A percentile compares a stretch with the other conserved stretches of the same genome.
These are phyloP conservation scores for Diorhabda carinulata DNA, from an alignment of 1,140 invertebrate genomes.

Conservation along the genomic window DNA sequence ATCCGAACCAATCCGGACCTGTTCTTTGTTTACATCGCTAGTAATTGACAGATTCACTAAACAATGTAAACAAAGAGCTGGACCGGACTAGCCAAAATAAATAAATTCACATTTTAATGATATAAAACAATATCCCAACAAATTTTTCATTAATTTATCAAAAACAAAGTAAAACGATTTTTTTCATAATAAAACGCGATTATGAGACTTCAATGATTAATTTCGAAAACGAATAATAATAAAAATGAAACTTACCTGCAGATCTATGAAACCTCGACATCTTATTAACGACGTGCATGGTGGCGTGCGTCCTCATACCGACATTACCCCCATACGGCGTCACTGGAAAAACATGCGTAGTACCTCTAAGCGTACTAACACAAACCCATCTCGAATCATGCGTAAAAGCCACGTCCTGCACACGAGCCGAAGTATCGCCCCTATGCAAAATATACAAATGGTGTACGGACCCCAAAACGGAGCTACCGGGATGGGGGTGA, in stretches of 20 bases:
- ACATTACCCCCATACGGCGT: slow-evolving; percentile 94
- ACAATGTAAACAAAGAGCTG: too few relatives aligned
- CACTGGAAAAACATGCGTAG: slow-evolving; percentile 95
- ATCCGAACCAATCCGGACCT: too few relatives aligned
- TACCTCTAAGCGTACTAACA: slow-evolving; percentile 90
- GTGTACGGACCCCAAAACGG: slow-evolving; percentile 85
- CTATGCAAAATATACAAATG: slow-evolving; percentile 94
- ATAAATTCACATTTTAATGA: too few relatives aligned
- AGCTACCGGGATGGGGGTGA: slow-evolving; percentile 86
- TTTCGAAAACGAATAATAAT: neutral
- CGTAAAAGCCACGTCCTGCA: slow-evolving; percentile 85
- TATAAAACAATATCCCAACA: too few relatives aligned
- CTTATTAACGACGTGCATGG: slow-evolving; percentile 89
- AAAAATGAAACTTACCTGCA: slow-evolving; percentile 56
- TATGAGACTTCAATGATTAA: too few relatives aligned
- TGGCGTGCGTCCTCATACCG: slow-evolving; percentile 88
- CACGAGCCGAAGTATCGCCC: slow-evolving; percentile 78
- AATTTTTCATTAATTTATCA: too few relatives aligned
- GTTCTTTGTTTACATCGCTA: too few relatives aligned
- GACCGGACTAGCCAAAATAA: too few relatives aligned
- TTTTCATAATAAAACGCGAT: too few relatives aligned
- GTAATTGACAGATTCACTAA: too few relatives aligned
- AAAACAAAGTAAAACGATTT: too few relatives aligned
- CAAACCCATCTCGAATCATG: slow-evolving; percentile 93
- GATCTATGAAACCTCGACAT: slow-evolving; percentile 92